Evolutionary conservation across 1,140 invertebrate genomes (phyloP).

Genomic region (Nixonia krombeini): DNA sequence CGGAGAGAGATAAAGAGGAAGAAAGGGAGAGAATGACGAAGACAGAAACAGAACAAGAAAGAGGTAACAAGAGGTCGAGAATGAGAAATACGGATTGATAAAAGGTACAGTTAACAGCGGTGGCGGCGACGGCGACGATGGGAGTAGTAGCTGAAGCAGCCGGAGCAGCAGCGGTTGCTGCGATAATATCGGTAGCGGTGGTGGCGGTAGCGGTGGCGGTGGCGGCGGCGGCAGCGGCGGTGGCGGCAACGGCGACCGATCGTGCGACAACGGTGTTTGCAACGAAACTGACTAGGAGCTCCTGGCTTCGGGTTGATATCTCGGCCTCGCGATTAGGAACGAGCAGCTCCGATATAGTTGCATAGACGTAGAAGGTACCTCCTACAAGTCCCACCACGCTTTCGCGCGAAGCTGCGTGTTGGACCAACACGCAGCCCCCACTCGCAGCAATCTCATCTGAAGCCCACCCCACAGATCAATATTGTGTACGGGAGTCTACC

Average conservation of each 20-base stretch:
- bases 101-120: slow-evolving; percentile 10
- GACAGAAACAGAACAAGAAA: slow-evolving; percentile 8
- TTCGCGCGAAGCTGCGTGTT: slow-evolving; percentile 67
- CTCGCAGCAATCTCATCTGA: slow-evolving; percentile 50
- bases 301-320: slow-evolving; percentile 30
- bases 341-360: slow-evolving; percentile 50
- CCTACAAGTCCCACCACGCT: slow-evolving; percentile 58
- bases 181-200: slow-evolving; percentile 16
- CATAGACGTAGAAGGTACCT: slow-evolving; percentile 46
- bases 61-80: background rate
- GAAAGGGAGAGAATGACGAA: background rate
- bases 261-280: slow-evolving; percentile 54
- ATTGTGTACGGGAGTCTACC: slow-evolving; percentile 60
- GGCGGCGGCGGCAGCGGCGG: slow-evolving; percentile 18
- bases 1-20: slow-evolving; percentile 6
- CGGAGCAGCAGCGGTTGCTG: slow-evolving; percentile 1
- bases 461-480: slow-evolving; percentile 69
- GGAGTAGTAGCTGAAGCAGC: slow-evolving; percentile 8
- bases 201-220: slow-evolving; percentile 7
- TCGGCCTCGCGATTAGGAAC: slow-evolving; percentile 47
- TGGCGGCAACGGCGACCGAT: slow-evolving; percentile 30
- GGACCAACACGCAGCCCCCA: slow-evolving; percentile 65
- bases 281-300: slow-evolving; percentile 52
- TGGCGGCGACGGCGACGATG: background rate
- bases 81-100: background rate